Percentiles rank a stretch among this genome's conserved stretches.
These are phyloP conservation scores for Leptopilina myrica DNA, from an alignment of 2,888 invertebrate genomes.

Conservation along the genomic window DNA sequence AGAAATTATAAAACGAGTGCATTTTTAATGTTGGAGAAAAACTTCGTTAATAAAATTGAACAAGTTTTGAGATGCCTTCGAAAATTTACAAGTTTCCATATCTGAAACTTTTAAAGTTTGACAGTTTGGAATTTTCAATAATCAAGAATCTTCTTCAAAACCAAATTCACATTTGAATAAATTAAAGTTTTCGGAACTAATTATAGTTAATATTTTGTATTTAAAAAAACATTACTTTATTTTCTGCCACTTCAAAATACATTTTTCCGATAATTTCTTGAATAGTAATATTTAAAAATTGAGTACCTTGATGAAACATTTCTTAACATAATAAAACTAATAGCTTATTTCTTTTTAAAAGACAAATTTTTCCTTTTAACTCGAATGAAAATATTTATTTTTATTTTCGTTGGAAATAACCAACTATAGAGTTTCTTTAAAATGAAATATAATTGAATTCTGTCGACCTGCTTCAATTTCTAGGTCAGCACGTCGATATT, in stretches of 20 bases:
- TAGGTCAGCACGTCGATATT: slow-evolving; percentile 22
- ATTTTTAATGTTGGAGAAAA: background rate
- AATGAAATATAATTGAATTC: slow-evolving; percentile 23
- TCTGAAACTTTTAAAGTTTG: background rate
- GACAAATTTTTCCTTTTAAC: too few relatives aligned
- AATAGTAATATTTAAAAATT: too few relatives aligned
- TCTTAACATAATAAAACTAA: too few relatives aligned
- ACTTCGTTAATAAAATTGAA: background rate
- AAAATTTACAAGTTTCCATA: slow-evolving; percentile 19
- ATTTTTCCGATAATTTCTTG: too few relatives aligned
- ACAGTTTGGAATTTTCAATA: slow-evolving; percentile 5
- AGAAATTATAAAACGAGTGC: background rate
- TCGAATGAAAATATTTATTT: too few relatives aligned
- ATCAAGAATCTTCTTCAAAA: background rate
- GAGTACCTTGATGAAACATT: too few relatives aligned
- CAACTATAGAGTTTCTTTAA: background rate
- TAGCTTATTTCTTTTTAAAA: too few relatives aligned
- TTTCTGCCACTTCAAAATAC: too few relatives aligned
- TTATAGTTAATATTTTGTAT: background rate
- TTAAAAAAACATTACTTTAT: background rate
- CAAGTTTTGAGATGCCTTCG: background rate
- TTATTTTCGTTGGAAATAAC: too few relatives aligned
- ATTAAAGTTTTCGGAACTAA: background rate
- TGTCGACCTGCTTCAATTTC: slow-evolving; percentile 3
- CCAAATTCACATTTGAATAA: background rate